These are phyloP conservation scores for Drosophila kambysellisi DNA, from an alignment of 2,888 invertebrate genomes.

Conservation along the genomic window DNA sequence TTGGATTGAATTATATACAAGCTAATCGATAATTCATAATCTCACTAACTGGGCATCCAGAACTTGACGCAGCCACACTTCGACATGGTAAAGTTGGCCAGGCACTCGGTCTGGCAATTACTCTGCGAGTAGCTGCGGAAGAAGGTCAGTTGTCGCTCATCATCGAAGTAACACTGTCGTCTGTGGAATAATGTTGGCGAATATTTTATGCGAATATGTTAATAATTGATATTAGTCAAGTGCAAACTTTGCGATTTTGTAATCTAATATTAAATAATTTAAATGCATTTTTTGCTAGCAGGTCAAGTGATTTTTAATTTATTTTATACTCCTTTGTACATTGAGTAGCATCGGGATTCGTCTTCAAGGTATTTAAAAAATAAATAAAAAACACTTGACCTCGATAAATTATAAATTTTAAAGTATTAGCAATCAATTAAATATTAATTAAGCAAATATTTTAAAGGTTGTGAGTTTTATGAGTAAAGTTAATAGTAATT, in stretches of 20 bases:
- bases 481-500: too few species aligned
- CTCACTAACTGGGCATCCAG: slow-evolving; percentile 87
- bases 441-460: too few species aligned
- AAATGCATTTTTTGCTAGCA: neutral
- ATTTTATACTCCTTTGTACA: too few species aligned
- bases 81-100: slow-evolving; percentile 88
- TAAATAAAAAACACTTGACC: neutral
- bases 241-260: neutral
- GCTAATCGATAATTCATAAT: neutral
- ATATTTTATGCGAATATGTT: too few species aligned
- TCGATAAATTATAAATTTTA: neutral
- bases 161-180: slow-evolving; percentile 89
- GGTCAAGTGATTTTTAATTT: too few species aligned
- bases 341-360: too few species aligned
- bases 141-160: slow-evolving; percentile 88
- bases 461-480: too few species aligned
- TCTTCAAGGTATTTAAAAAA: neutral
- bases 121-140: slow-evolving; percentile 90
- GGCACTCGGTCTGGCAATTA: slow-evolving; percentile 90
- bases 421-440: neutral
- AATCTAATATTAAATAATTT: neutral
- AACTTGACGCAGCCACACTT: slow-evolving; percentile 90
- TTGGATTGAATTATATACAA: neutral
- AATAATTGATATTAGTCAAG: neutral
- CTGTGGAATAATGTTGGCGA: slow-evolving; percentile 65